phyloP scores from a whole-genome alignment of 2,888 invertebrate species.

The Hypena proboscidalis region DNA sequence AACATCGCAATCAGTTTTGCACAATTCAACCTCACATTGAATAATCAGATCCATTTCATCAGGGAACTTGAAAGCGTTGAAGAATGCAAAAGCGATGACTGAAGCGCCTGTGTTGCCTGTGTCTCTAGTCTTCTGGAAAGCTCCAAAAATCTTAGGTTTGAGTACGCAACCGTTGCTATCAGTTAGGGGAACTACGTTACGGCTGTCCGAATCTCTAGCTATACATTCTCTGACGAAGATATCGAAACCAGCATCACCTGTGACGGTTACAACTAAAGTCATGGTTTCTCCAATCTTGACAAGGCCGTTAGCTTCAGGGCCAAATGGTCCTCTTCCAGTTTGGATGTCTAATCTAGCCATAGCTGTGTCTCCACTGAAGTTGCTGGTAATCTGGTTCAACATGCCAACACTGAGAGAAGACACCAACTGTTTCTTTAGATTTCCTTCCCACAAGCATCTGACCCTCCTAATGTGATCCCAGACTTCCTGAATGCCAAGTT shows the following conservation, averaged over 20 bases:
- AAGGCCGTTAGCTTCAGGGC: slow-evolving; percentile 90
- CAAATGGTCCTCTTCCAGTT: slow-evolving; percentile 91
- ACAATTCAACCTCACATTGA: slow-evolving; percentile 93
- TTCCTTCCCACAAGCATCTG: slow-evolving; percentile 93
- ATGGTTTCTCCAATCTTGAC: slow-evolving; percentile 93
- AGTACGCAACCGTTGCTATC: slow-evolving; percentile 91
- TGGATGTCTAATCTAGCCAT: slow-evolving; percentile 92
- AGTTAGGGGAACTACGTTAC: slow-evolving; percentile 88
- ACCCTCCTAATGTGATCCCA: slow-evolving; percentile 93
- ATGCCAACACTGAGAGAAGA: slow-evolving; percentile 92
- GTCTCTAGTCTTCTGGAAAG: slow-evolving; percentile 92
- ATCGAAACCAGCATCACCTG: slow-evolving; percentile 92
- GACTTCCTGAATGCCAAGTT: slow-evolving; percentile 90
- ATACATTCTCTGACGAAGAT: slow-evolving; percentile 91
- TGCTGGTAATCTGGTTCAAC: slow-evolving; percentile 92
- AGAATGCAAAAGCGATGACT: slow-evolving; percentile 91
- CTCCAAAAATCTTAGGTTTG: slow-evolving; percentile 92
- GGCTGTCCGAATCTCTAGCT: slow-evolving; percentile 89
- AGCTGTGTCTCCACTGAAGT: slow-evolving; percentile 94
- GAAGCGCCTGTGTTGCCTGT: slow-evolving; percentile 90
- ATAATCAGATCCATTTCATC: slow-evolving; percentile 93
- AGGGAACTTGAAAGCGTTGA: slow-evolving; percentile 93
- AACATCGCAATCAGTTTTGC: slow-evolving; percentile 91
- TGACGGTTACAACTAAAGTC: slow-evolving; percentile 92
- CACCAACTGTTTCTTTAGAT: slow-evolving; percentile 89